These are phyloP conservation scores for Parapsyche elsis DNA, from an alignment of 1,140 invertebrate genomes.

Conservation along the genomic window DNA sequence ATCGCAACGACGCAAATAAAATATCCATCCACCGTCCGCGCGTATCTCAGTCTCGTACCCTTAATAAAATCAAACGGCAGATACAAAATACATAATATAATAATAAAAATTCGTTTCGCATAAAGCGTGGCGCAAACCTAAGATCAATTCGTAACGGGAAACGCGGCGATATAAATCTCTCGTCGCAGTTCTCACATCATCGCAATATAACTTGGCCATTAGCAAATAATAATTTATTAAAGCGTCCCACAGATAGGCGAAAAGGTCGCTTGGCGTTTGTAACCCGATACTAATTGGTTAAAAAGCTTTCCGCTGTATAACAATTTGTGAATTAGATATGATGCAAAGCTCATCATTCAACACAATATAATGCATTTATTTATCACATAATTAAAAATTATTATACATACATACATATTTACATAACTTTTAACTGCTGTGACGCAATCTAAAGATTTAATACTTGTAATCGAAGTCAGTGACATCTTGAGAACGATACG, in stretches of 20 bases:
- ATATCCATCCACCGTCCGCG: neutral
- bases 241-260: neutral
- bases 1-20: conserved; percentile 10
- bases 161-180: neutral
- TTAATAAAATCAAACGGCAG: neutral
- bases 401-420: too few species aligned
- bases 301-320: conserved; percentile 14
- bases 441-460: neutral
- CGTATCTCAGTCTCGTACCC: neutral
- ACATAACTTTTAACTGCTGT: too few species aligned
- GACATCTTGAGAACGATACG: conserved; percentile 7
- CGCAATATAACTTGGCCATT: conserved; percentile 17
- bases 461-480: neutral
- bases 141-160: neutral
- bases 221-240: conserved; percentile 31
- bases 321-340: neutral
- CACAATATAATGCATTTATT: too few species aligned
- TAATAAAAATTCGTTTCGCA: neutral
- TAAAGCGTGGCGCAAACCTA: neutral
- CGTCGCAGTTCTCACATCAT: neutral
- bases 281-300: neutral
- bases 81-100: neutral
- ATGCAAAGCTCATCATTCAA: neutral
- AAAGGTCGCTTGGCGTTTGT: neutral
- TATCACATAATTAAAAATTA: too few species aligned